Base-by-base conservation (phyloP, 30 jellyfish, hydroid and myxozoan genomes). In the Aurelia sp. region DNA sequence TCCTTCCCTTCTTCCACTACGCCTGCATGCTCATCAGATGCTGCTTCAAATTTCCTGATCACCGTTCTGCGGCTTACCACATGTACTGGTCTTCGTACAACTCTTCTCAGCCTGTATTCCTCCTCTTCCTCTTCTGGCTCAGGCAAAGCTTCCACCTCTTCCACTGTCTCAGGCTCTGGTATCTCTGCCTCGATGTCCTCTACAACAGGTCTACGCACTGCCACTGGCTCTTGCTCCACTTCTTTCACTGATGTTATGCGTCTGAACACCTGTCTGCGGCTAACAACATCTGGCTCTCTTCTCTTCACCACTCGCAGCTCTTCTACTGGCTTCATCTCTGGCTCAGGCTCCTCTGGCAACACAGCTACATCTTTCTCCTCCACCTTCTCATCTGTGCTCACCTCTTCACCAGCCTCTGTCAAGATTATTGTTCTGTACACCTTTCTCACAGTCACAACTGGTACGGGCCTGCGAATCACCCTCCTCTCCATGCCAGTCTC, bases 391-490 rank as follows among this genome's bases (percentile, higher is more conserved):
- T 55, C 88, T 20, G 33, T 93, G 15, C 38, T 33, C 60, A 33
- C 22, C 74, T 75, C 86, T 13, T 75, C 86, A n/a, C 81, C 89
- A 27, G 74, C 52, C 65, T 84, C 89, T 20, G 88, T 73, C 20
- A 78, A 18, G 58, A 92, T 65, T 15, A 80, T 51, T 48, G 94
- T 85, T 41, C 95, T 80, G 89, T 82, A 82, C 62, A 92, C 96
- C 67, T 96, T 92, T 31, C 98, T 78, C 40, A 87, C 90, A 16
- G 98, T 91, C 47, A 91, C 90, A 85, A 91, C 98, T 21, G 94
- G 94, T 20, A 91, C 90, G 5, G 98, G 93, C 30, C 96, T 55
- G 67, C 89, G 83, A 63, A 84, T 72, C 84, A 91, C 91, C 66
- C 70, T 91, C 59, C 97, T 90, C 44, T 83, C 88, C 57, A 66